Percentiles rank a stretch among this genome's conserved stretches.
These are phyloP conservation scores for Onychomys torridus DNA, from an alignment of 2,797 vertebrate genomes.

Conservation along the genomic window DNA sequence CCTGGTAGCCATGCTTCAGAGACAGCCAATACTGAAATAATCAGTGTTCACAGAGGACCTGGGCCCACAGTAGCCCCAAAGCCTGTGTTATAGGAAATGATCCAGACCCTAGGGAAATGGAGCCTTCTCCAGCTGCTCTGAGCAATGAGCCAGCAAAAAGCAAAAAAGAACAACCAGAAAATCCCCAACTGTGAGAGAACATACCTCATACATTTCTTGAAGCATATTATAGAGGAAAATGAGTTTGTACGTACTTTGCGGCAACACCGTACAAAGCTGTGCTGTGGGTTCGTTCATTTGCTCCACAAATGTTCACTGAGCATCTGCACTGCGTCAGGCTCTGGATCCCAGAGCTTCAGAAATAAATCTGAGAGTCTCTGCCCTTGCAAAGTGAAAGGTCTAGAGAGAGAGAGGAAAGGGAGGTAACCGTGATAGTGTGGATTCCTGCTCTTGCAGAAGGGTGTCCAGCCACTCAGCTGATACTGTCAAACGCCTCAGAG, in stretches of 20 bases:
- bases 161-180: constrained; percentile 20
- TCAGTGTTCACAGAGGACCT: constrained; percentile 52
- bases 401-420: constrained; percentile 14
- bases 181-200: background rate
- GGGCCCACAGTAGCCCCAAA: constrained; percentile 46
- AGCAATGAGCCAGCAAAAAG: background rate
- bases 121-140: background rate
- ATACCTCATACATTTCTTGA: background rate
- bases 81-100: background rate
- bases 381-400: background rate
- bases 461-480: background rate
- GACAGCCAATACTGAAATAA: constrained; percentile 63
- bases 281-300: background rate
- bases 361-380: background rate
- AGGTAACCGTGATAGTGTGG: too few relatives aligned
- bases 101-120: background rate
- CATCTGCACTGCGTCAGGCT: background rate
- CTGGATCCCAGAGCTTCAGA: background rate
- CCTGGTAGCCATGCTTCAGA: constrained; percentile 68
- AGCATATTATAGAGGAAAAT: background rate
- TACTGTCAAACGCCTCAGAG: background rate
- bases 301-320: background rate
- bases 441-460: background rate
- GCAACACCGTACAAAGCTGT: background rate
- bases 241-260: background rate